Base-by-base conservation (phyloP, 2,888 invertebrate species). In the Rhyacophila evoluta region DNA sequence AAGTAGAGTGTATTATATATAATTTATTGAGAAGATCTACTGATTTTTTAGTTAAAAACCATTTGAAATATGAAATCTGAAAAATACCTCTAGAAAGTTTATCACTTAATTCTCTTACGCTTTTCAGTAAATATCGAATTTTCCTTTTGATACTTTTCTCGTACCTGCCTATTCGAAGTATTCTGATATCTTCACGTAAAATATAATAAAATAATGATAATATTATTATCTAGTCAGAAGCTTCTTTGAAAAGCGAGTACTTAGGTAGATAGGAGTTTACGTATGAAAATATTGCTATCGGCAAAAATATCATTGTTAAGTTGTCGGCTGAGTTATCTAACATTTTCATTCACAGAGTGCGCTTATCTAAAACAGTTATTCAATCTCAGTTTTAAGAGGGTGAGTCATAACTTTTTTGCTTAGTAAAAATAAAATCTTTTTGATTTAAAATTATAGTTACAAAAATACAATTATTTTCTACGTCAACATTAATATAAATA, bases 221-320 rank as follows among this genome's bases (percentile, higher is more conserved):
- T 55, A 55, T 55, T 55, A 25, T 55, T 55, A 55, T 55, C 10
- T 55, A 25, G 25, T 55, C 55, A 55, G 55, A 55, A 55, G 8
- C 55, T 19, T 55, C 55, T 55, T 55, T 55, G 15, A 55, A 55
- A 55, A 19, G 55, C 12, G 55, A 55, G 55, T 55, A 19, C 55
- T 55, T 55, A 55, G 55, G 19, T 55, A 55, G 55, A 55, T 55
- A 10, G 55, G 6, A 55, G 55, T 55, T 55, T 55, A 55, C 55
- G 55, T 55, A 55, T 55, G 55, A 55, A 55, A 55, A 55, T 55
- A 55, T 55, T 55, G 55, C 55, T 55, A 55, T 55, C 55, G 55
- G 55, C 55, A 55, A 70, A 33, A 72, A 71, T 76, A 76, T 76
- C 76, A 76, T 76, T 78, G 74, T 74, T 70, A 41, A 74, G 74